A percentile compares a stretch with the other conserved stretches of the same genome.
Evolutionary conservation across 2,888 invertebrate species (phyloP).

Genomic region (Nebria salina): DNA sequence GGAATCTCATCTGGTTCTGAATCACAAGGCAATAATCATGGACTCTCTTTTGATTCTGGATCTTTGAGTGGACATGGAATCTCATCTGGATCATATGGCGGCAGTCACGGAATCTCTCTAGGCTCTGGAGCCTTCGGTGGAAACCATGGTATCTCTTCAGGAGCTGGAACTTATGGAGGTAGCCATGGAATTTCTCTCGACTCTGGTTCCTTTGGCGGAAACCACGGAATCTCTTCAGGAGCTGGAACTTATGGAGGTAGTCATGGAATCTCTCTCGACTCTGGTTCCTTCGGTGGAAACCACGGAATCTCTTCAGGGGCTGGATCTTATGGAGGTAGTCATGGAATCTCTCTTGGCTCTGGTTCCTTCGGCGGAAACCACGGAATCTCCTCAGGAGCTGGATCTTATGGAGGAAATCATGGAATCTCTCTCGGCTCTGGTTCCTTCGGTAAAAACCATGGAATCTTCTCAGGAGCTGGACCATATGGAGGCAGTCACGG

Average conservation of each 20-base stretch:
- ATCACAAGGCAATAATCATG: not conserved
- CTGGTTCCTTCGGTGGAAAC: not conserved
- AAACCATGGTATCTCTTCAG: slow-evolving; percentile 12
- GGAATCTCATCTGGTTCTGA: slow-evolving; percentile 19
- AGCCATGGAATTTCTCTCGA: not conserved
- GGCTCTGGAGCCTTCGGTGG: slow-evolving; percentile 13
- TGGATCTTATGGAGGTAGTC: not conserved
- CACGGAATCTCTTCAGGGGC: slow-evolving; percentile 2
- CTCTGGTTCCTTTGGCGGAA: slow-evolving; percentile 17
- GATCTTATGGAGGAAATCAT: slow-evolving; percentile 29
- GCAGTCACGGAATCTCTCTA: slow-evolving; percentile 4
- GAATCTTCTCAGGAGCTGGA: not conserved
- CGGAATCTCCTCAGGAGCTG: slow-evolving; percentile 40
- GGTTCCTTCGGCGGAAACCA: slow-evolving; percentile 32
- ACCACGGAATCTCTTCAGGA: not conserved
- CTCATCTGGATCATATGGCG: slow-evolving; percentile 16
- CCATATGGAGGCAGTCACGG: slow-evolving; percentile 2
- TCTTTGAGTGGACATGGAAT: slow-evolving; percentile 16
- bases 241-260: not conserved
- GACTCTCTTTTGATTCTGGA: not conserved
- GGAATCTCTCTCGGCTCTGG: not conserved
- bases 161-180: slow-evolving; percentile 9
- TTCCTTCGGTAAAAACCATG: slow-evolving; percentile 2
- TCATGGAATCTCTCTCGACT: not conserved
- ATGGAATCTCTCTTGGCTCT: not conserved